Base-by-base conservation (phyloP, 2,113 vertebrate genomes). In the Hirundichthys speculiger region DNA sequence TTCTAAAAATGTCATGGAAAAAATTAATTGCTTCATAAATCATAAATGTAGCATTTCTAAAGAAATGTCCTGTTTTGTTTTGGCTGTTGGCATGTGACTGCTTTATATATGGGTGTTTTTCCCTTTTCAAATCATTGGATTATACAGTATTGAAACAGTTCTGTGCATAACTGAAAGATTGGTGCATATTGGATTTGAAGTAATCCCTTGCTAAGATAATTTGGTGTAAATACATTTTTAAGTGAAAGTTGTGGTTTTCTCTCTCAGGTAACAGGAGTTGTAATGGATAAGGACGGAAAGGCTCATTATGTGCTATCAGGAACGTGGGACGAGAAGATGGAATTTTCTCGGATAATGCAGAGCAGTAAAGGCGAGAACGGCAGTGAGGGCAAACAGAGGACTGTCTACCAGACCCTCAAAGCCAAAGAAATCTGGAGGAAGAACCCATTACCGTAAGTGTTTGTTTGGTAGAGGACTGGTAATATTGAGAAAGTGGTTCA, bases 311-410 rank as follows among this genome's bases (percentile, higher is more conserved):
- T 94, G 48, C 90, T 99, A 3, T 91, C 96, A 24, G 98, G 98
- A 13, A 99, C 98, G 0, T 99, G 98, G 97, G 97, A 99, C 8
- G 98, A 99, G 88, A 97, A 97, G 89, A 99, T 99, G 94, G 97
- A 99, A 73, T 97, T 94, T 63, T 95, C 95, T 65, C 93, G 93
- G 77, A 93, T 96, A 43, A 92, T 91, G 8, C 75, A 89, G 30
- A 92, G 88, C 58, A 20, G 87, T 60, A 85, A 83, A 0, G 94
- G 94, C 3, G 97, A 98, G 40, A 96, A 96, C 0, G 94, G 95
- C 2, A 80, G 90, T 0, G 97, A 99, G 27, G 93, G 91, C 2
- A 94, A 95, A 41, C 96, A 93, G 75, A 92, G 93, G 65, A 84
- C 92, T 0, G 93, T 94, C 11, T 94, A 94, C 77, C 93, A 94